Percentiles rank a stretch among this genome's conserved stretches.
These are phyloP conservation scores for Naso thynnoides DNA, from an alignment of 2,797 vertebrate species.

Conservation along the genomic window DNA sequence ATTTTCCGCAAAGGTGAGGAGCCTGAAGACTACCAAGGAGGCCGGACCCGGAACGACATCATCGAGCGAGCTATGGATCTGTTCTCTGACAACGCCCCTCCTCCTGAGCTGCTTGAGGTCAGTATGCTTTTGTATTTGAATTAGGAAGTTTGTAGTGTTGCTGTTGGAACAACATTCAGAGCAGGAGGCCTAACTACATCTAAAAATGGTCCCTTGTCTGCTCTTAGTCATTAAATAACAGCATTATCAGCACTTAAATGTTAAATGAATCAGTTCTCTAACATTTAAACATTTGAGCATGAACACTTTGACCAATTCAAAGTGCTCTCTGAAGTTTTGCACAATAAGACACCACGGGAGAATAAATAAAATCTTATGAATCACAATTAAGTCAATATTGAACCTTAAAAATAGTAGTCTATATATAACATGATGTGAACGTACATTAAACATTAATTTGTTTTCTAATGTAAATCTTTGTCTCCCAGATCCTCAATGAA, in stretches of 20 bases:
- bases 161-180: not conserved
- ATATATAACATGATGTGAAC: no score
- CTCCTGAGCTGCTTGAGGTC: slow-evolving; percentile 94
- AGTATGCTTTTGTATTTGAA: not conserved
- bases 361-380: no score
- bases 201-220: not conserved
- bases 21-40: slow-evolving; percentile 93
- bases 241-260: not conserved
- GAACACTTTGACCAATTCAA: no score
- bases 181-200: not conserved
- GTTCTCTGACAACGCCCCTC: slow-evolving; percentile 91
- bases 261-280: not conserved
- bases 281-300: not conserved
- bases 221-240: not conserved
- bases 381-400: no score
- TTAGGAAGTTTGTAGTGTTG: not conserved
- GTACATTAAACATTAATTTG: not conserved
- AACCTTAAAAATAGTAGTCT: no score
- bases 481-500: slow-evolving; percentile 88
- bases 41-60: slow-evolving; percentile 90
- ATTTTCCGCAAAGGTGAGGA: slow-evolving; percentile 96
- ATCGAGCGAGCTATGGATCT: slow-evolving; percentile 90
- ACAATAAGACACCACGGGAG: no score
- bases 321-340: no score
- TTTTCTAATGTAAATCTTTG: slow-evolving; percentile 15